Conservation (phyloP, 2,888 invertebrate genomes). For the Ischnus inquisitorius region DNA sequence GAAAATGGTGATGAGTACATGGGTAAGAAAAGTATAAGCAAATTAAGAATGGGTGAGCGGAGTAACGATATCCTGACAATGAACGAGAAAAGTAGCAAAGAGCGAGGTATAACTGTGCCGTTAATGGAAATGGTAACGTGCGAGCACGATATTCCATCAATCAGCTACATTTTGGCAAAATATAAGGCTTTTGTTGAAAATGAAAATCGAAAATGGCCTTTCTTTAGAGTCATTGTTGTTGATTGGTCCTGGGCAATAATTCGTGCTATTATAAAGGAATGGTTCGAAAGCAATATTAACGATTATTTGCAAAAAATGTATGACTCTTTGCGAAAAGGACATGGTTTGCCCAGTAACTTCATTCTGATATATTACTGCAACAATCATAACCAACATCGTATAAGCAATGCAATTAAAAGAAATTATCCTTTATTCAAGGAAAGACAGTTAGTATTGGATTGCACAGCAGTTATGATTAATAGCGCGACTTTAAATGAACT, state of each 20-base stretch:
- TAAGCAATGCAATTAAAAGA: constrained; percentile 1
- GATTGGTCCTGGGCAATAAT: constrained; percentile 46
- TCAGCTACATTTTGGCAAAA: neutral
- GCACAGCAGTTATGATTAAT: constrained; percentile 3
- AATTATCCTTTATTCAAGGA: neutral
- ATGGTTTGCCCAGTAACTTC: neutral
- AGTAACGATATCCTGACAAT: no score
- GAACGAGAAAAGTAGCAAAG: neutral
- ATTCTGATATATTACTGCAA: constrained; percentile 9
- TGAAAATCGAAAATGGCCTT: constrained; percentile 17
- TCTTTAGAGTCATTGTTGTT: constrained; percentile 3
- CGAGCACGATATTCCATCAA: constrained; percentile 10
- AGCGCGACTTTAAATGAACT: neutral
- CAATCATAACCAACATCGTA: constrained; percentile 21
- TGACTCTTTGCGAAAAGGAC: neutral
- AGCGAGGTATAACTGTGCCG: constrained; percentile 15
- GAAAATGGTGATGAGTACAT: no score
- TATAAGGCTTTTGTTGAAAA: constrained; percentile 5
- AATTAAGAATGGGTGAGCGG: no score
- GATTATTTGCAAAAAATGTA: constrained; percentile 17
- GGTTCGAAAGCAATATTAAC: constrained; percentile 7
- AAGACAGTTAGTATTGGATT: neutral
- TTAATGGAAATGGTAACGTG: constrained; percentile 22
- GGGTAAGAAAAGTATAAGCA: no score
- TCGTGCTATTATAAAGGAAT: constrained; percentile 7